Evolutionary conservation across 2,888 invertebrate genomes (phyloP), one percentile per base, ranked within the genome.

Genomic region (Sminthurides aquaticus): DNA sequence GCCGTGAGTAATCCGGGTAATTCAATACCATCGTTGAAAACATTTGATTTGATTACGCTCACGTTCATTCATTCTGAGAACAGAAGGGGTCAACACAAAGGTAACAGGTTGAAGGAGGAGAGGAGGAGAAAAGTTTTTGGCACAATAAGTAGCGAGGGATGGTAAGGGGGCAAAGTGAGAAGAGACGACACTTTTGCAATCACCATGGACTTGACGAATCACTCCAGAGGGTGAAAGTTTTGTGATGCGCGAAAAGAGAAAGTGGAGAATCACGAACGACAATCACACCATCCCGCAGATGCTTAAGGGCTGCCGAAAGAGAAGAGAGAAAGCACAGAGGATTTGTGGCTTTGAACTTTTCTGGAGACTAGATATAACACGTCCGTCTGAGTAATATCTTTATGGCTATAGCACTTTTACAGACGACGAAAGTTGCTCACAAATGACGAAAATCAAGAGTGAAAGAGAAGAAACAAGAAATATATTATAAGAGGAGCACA

Each of bases 291-390:
- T 34, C 15, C 8, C 8, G 5, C 43, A 34, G 8, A 34, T 15
- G n/a, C n/a, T n/a, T n/a, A n/a, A 34, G 43, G 43, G 8, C 43
- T 34, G 5, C 43, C 43, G 8, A 34, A 34, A 25, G 22, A 58
- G 20, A 58, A 34, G 5, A 34, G 43, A 34, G 43, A 34, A 34
- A 34, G 43, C 43, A 34, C 43, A 34, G 43, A 34, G 34, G 22
- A 54, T 26, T 60, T 61, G n/a, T 48, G n/a, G 57, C 55, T 56
- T 43, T 62, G 62, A 62, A 62, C 62, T 56, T 62, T 62, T 62
- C 57, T 26, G 25, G 34, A 57, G 63, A 63, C 63, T 63, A 63
- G 63, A 63, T 62, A 48, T 57, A 52, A 57, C 57, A 62, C 62
- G 56, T 57, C 27, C 18, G 18, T 49, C 5, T 18, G n/a, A 3